Evolutionary conservation across 2,797 vertebrate genomes (phyloP), one percentile per base, ranked within the genome.

Genomic region (Syngnathus rostellatus): DNA sequence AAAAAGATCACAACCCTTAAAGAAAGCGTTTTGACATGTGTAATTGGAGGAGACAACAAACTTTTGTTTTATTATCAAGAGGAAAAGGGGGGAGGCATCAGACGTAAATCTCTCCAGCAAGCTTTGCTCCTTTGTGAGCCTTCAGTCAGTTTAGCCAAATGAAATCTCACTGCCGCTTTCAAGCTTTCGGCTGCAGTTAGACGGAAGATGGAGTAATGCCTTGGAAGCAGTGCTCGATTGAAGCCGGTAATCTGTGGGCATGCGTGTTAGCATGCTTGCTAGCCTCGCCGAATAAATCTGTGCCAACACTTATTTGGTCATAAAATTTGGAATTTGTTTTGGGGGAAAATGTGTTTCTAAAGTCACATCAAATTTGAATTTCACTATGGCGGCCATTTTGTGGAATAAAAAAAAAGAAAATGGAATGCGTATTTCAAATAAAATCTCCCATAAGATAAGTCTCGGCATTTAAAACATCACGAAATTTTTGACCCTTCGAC

Each of bases 1-100:
- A 64, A 92, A 92, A 90, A 91, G 92, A 92, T 92, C 91, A 87
- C 87, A 90, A 89, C 89, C 89, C 88, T 88, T 88, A 90, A 89
- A 89, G 91, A 91, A 91, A 90, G 89, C 84, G 82, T 90, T 92
- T 86, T 92, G 91, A 92, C 92, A 91, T 90, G 83, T 90, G 86
- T 92, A 91, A 92, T 90, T 90, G 90, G 88, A 89, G 87, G 87
- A 91, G 89, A 92, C 89, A 90, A 90, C 89, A 91, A 88, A 88
- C 88, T 89, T 90, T 91, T 90, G 86, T 87, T 87, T 79, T 79
- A 80, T 87, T 89, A 88, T 73, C 77, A 73, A 77, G 81, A 85
- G 85, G 75, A 87, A 80, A 31, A 57, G 25, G 37, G 10, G 17
- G 38, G 60, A 46, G 60, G 81, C 81, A 64, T 89, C 86, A 81